Evolutionary conservation across 2,888 invertebrate genomes (phyloP), one percentile per base, ranked within the genome.

Genomic region (Tineola bisselliella): DNA sequence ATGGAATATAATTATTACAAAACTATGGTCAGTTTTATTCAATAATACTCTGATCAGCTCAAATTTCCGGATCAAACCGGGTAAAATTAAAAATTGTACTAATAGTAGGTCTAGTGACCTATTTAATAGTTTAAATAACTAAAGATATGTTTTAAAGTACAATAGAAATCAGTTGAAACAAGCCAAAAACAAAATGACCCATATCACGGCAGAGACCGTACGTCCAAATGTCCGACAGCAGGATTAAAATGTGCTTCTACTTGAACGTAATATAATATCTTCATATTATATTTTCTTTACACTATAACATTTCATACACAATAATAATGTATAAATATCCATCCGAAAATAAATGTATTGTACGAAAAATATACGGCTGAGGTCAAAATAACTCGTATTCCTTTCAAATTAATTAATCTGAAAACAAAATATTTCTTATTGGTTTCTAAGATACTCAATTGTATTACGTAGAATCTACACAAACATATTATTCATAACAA

Each of bases 161-260:
- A 54, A 54, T 17, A 54, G 13, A 15, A 48, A 48, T 48, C 13
- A 48, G 48, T 48, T 15, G 10, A 48, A 48, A 48, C 18, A 38
- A 38, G 10, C 38, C 38, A 38, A 38, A 38, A 48, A 48, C 48
- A 1, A 5, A 25, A 6, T 4, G 25, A 54, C 54, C 54, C 54
- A 54, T 18, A 54, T 54, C 54, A 54, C 25, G 1, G 54, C 11
- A 15, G 4, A 18, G 54, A 25, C 54, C 54, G 54, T 15, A 15
- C 5, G 54, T 25, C 54, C 11, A 25, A n/a, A 17, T 10, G 10
- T 54, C 54, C 5, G 54, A 54, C 54, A 25, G 54, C 3, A 18
- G 54, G 54, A 54, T 54, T 54, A 54, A 54, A 54, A 54, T 25
- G 54, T 54, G 25, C 54, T 48, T 54, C 54, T 13, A 13, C 15